Evolutionary conservation across 2,113 vertebrate species (phyloP).

Genomic region (Ia io): DNA sequence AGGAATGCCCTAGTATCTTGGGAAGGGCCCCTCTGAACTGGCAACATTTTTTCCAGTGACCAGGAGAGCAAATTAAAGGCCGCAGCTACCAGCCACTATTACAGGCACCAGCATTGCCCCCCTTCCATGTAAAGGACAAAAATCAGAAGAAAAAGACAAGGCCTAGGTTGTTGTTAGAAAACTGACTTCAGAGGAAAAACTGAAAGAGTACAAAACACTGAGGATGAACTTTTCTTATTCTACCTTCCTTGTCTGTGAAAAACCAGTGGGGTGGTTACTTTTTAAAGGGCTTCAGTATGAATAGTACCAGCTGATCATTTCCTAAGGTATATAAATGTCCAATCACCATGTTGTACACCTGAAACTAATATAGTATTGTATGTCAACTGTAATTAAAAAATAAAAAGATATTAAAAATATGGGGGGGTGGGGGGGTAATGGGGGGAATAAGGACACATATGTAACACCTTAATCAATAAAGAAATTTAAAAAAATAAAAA

Average conservation of each 20-base stretch:
- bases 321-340: background rate
- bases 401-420: background rate
- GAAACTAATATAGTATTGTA: background rate
- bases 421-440: too few relatives aligned
- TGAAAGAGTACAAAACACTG: background rate
- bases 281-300: background rate
- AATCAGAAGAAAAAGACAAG: background rate
- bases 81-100: background rate
- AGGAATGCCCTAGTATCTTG: background rate
- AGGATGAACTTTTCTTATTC: background rate
- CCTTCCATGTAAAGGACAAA: background rate
- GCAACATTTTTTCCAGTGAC: background rate
- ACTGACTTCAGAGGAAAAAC: constrained; percentile 16
- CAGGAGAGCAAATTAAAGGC: background rate
- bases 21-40: background rate
- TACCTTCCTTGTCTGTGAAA: background rate
- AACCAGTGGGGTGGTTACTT: background rate
- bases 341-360: background rate
- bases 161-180: background rate
- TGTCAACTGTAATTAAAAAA: background rate
- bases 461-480: too few relatives aligned
- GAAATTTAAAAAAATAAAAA: background rate
- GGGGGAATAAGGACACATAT: too few relatives aligned
- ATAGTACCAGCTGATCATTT: too few relatives aligned
- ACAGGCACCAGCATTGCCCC: background rate